phyloP scores from a whole-genome alignment of 1,140 invertebrate genomes.

The Anastatus disparis region DNA sequence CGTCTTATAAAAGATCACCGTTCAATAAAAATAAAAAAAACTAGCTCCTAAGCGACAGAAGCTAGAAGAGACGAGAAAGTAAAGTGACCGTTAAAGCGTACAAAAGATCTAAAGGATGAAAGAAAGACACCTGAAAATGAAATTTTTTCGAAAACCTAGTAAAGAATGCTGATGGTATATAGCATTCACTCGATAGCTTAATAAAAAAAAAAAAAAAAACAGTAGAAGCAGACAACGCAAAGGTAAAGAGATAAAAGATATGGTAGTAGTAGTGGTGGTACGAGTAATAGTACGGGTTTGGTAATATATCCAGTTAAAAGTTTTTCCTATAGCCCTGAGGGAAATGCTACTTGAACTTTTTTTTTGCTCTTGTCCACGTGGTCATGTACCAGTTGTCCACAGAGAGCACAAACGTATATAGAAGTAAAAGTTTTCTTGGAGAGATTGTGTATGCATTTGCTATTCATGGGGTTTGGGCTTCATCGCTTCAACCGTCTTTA shows the following conservation, averaged over 20 bases:
- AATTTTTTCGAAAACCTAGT: no score
- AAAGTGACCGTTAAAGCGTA: no score
- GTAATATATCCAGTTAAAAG: constrained; percentile 65
- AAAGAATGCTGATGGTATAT: no score
- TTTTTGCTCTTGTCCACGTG: constrained; percentile 7
- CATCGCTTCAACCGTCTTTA: constrained; percentile 51
- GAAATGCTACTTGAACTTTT: constrained; percentile 41
- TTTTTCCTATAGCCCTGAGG: constrained; percentile 42
- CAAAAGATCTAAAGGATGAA: no score
- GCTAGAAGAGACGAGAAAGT: no score
- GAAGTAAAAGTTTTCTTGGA: constrained; percentile 53
- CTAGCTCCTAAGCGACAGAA: no score
- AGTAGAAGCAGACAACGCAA: neutral
- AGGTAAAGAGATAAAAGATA: constrained; percentile 44
- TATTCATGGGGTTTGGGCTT: constrained; percentile 58
- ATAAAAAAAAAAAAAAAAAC: neutral
- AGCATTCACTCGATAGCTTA: no score
- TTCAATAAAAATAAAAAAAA: no score
- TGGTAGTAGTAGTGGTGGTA: constrained; percentile 54
- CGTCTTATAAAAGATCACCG: no score
- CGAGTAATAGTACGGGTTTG: constrained; percentile 46
- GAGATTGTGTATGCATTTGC: constrained; percentile 61
- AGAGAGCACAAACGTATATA: no score
- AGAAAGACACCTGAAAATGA: no score
- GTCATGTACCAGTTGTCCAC: constrained; percentile 36